These are phyloP conservation scores for Drosophila baimaii DNA, from an alignment of 1,140 invertebrate species.

Conservation along the genomic window DNA sequence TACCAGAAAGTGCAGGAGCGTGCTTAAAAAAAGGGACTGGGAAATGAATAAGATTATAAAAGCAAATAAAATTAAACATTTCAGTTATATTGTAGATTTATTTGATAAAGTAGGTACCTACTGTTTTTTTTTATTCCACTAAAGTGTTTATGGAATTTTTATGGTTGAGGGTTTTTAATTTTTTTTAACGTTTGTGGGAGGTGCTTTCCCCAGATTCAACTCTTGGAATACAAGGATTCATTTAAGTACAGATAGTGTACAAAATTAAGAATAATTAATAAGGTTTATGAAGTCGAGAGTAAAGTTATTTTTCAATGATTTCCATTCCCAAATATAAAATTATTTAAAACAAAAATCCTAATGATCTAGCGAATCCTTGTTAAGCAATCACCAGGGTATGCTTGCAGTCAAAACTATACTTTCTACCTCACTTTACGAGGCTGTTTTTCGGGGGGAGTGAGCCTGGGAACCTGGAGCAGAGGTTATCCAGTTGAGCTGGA, in stretches of 20 bases:
- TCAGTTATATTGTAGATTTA: slow-evolving; percentile 4
- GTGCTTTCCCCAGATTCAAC: no score
- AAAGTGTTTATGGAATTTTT: neutral
- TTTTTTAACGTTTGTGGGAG: no score
- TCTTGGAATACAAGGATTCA: no score
- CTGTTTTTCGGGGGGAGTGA: slow-evolving; percentile 5
- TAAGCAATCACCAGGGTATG: neutral
- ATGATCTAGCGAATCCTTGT: no score
- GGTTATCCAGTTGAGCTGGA: slow-evolving; percentile 48
- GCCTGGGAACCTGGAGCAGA: slow-evolving; percentile 63
- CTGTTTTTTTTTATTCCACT: neutral
- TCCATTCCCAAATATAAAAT: no score
- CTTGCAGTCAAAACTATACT: slow-evolving; percentile 19
- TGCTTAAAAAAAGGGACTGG: slow-evolving; percentile 4
- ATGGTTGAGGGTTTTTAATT: neutral
- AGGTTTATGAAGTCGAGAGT: no score
- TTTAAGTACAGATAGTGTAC: no score
- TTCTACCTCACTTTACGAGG: neutral
- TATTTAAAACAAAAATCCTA: no score
- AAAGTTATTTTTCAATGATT: no score
- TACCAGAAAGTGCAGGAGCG: slow-evolving; percentile 11
- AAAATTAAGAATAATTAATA: no score
- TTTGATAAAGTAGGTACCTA: neutral
- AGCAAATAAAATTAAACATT: neutral
- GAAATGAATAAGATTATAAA: neutral